Percentiles rank a stretch among this genome's conserved stretches.
phyloP scores from a whole-genome alignment of 2,797 vertebrate species.

The Brachymystax lenok region DNA sequence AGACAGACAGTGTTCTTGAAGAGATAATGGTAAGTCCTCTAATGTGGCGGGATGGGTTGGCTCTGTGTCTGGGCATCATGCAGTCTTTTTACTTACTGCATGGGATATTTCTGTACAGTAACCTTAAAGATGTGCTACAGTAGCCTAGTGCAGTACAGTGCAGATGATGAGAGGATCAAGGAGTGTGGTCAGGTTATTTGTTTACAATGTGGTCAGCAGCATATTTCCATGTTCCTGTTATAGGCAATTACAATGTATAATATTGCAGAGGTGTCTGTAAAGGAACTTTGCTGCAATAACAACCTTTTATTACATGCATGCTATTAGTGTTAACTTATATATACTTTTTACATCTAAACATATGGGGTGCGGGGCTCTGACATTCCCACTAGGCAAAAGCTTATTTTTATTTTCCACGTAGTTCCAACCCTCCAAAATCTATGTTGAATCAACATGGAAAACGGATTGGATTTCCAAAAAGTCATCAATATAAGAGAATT shows the following conservation, averaged over 20 bases:
- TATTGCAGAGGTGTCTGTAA: neutral
- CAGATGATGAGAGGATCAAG: conserved; percentile 21
- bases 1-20: conserved; percentile 45
- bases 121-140: conserved; percentile 52
- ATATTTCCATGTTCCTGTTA: neutral
- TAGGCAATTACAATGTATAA: neutral
- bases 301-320: neutral
- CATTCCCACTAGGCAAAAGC: no score
- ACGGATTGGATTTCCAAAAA: no score
- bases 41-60: conserved; percentile 43
- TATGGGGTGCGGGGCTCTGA: no score
- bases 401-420: no score
- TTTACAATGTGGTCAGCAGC: neutral
- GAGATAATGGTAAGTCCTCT: conserved; percentile 75
- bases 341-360: no score
- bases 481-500: no score
- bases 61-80: conserved; percentile 27
- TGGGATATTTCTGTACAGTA: conserved; percentile 45
- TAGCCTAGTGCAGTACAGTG: conserved; percentile 37
- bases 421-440: no score
- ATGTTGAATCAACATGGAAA: no score
- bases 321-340: neutral
- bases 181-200: neutral
- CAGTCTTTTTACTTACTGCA: conserved; percentile 42
- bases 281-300: neutral